Percentiles rank a stretch among this genome's conserved stretches.
Evolutionary conservation across 2,888 invertebrate genomes (phyloP).

Genomic region (Aphelenchoides bicaudatus): DNA sequence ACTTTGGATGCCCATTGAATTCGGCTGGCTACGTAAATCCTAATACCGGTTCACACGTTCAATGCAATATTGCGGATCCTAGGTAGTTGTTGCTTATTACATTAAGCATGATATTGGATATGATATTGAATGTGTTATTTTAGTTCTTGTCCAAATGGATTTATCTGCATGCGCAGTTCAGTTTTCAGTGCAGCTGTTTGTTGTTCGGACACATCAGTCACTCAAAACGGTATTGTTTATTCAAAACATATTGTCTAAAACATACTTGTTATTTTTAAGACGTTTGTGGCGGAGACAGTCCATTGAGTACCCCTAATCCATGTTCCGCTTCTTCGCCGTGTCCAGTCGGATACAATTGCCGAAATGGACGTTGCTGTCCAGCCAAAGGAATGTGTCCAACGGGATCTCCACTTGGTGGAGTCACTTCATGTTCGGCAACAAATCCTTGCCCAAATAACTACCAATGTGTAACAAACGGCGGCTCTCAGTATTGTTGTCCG

Average conservation of each 20-base stretch:
- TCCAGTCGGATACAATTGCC: conserved; percentile 52
- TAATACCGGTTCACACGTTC: conserved; percentile 43
- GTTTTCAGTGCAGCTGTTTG: conserved; percentile 54
- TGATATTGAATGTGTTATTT: too few relatives aligned
- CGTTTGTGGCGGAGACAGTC: conserved; percentile 54
- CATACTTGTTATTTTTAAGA: conserved; percentile 28
- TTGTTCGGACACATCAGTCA: conserved; percentile 44
- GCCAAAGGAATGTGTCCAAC: conserved; percentile 53
- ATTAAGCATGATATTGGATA: neutral
- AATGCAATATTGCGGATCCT: conserved; percentile 45
- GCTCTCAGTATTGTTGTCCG: conserved; percentile 58
- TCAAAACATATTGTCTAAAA: conserved; percentile 1
- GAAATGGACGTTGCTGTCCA: conserved; percentile 56
- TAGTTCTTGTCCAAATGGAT: conserved; percentile 52
- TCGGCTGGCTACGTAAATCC: conserved; percentile 55
- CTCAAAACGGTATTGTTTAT: conserved; percentile 23
- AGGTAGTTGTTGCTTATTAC: conserved; percentile 24
- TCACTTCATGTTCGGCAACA: conserved; percentile 46
- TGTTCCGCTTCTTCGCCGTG: conserved; percentile 53
- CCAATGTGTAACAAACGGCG: conserved; percentile 53
- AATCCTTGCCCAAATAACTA: conserved; percentile 57
- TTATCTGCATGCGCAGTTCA: conserved; percentile 50
- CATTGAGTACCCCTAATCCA: conserved; percentile 44
- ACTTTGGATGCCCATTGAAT: conserved; percentile 57
- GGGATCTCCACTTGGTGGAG: conserved; percentile 54